Conservation (phyloP, 2,888 invertebrate genomes). For the Limenitis camilla region DNA sequence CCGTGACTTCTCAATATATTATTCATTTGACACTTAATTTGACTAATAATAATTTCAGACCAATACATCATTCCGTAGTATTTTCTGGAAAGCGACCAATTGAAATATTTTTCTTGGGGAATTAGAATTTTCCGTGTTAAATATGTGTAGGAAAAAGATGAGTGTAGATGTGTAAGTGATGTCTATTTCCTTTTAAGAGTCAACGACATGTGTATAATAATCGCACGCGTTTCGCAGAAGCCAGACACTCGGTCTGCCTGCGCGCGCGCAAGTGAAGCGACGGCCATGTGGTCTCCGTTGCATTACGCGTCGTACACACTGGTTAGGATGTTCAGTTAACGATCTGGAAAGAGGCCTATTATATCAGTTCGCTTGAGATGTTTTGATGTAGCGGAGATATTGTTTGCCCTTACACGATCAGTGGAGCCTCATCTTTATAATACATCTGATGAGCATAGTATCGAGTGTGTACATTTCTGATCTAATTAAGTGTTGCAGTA, state of each 20-base stretch:
- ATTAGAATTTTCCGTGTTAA: neutral
- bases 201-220: constrained; percentile 18
- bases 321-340: constrained; percentile 6
- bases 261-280: constrained; percentile 26
- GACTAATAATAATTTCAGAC: neutral
- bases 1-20: neutral
- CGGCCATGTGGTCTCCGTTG: constrained; percentile 33
- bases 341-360: constrained; percentile 9
- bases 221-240: constrained; percentile 43
- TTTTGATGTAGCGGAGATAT: constrained; percentile 2
- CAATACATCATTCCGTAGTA: neutral
- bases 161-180: neutral
- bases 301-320: constrained; percentile 19
- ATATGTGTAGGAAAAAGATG: constrained; percentile 1
- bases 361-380: constrained; percentile 7
- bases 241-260: constrained; percentile 60
- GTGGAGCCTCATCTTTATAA: constrained; percentile 13
- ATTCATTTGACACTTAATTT: neutral
- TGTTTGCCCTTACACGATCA: constrained; percentile 2
- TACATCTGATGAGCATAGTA: constrained; percentile 9
- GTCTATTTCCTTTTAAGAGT: constrained; percentile 21
- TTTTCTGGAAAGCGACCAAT: neutral
- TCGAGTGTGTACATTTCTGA: constrained; percentile 28
- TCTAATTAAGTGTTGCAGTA: constrained; percentile 36
- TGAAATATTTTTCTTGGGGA: neutral